phyloP scores from a whole-genome alignment of 2,113 vertebrate genomes.

The Microcebus jonahi region DNA sequence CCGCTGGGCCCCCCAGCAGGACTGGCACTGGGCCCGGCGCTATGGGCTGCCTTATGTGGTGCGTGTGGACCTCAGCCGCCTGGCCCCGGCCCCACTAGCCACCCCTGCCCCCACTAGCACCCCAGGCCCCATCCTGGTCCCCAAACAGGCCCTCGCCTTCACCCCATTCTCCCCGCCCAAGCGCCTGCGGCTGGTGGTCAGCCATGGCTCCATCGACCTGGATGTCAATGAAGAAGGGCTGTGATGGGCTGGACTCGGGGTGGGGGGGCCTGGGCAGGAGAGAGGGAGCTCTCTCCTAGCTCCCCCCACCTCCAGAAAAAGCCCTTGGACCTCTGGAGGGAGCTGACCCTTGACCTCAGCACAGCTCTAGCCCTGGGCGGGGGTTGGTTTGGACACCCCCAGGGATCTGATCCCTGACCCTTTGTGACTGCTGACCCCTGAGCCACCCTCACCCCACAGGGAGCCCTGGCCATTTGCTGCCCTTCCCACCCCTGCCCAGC shows the following conservation, averaged over 20 bases:
- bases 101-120: accelerated
- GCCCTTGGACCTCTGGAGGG: not conserved
- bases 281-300: no score
- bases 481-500: not conserved
- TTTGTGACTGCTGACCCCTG: conserved; percentile 69
- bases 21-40: conserved; percentile 77
- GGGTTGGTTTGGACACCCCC: not conserved
- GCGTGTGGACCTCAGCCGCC: conserved; percentile 55
- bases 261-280: not conserved
- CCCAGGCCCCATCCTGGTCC: not conserved
- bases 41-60: conserved; percentile 72
- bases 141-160: conserved; percentile 78
- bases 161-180: conserved; percentile 81
- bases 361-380: not conserved
- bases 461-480: conserved; percentile 22
- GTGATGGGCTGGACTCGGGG: not conserved
- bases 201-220: conserved; percentile 83
- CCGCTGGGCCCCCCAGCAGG: conserved; percentile 57
- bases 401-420: not conserved
- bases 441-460: conserved; percentile 55
- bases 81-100: not conserved
- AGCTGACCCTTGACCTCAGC: not conserved
- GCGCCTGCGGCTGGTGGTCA: conserved; percentile 84
- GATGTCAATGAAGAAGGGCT: conserved; percentile 61
- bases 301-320: not conserved